Evolutionary conservation across 2,113 vertebrate species (phyloP).

Genomic region (Dipodomys stephensi): DNA sequence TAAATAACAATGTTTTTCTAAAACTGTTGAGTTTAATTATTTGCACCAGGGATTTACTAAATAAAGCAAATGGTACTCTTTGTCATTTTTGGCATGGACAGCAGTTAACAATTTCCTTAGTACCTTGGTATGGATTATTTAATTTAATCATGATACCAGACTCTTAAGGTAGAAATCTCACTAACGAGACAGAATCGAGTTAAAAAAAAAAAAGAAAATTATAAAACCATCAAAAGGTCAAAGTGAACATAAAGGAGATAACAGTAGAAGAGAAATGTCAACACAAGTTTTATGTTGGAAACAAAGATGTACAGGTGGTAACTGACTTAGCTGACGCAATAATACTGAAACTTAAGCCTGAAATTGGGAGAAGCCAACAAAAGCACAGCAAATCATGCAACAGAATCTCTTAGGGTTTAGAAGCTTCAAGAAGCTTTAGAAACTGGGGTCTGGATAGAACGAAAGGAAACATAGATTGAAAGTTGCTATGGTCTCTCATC

Average conservation of each 20-base stretch:
- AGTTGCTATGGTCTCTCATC: not conserved
- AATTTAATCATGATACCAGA: slow-evolving; percentile 28
- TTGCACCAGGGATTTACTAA: not conserved
- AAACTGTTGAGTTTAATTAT: not conserved
- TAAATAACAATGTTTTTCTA: slow-evolving; percentile 17
- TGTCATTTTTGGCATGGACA: not conserved
- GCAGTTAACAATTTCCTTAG: slow-evolving; percentile 1
- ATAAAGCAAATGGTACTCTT: not conserved
- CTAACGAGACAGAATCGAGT: slow-evolving; percentile 51
- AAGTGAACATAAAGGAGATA: slow-evolving; percentile 41
- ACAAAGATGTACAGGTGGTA: slow-evolving; percentile 39
- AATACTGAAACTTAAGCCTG: slow-evolving; percentile 51
- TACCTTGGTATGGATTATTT: slow-evolving; percentile 23
- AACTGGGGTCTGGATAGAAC: not conserved
- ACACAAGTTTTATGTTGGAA: slow-evolving; percentile 54
- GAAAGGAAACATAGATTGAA: not conserved
- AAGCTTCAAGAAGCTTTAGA: slow-evolving; percentile 3
- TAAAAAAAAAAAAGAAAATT: not conserved
- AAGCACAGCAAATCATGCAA: not conserved
- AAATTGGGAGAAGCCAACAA: slow-evolving; percentile 47
- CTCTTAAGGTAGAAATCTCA: slow-evolving; percentile 19
- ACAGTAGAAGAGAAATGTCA: slow-evolving; percentile 62
- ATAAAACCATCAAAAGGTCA: slow-evolving; percentile 30
- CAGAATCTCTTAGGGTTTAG: not conserved
- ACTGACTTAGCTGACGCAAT: slow-evolving; percentile 51